Percentiles rank a stretch among this genome's conserved stretches.
phyloP scores from a whole-genome alignment of 2,888 invertebrate species.

The Ochropleura plecta region DNA sequence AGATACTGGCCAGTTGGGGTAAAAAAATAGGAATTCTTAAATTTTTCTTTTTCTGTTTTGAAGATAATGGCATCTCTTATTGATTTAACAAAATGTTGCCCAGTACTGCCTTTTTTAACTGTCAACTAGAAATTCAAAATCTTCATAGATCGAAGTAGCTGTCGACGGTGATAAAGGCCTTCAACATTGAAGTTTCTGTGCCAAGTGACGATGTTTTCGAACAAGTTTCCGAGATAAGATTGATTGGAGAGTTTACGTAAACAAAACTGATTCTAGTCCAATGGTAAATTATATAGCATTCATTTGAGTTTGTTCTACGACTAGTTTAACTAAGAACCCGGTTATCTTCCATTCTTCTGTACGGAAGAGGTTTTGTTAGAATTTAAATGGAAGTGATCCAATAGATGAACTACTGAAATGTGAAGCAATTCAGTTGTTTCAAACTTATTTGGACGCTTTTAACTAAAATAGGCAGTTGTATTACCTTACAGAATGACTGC shows the following conservation, averaged over 20 bases:
- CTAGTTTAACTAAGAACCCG: constrained; percentile 14
- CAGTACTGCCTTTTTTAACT: neutral
- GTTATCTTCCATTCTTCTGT: neutral
- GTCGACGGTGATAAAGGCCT: neutral
- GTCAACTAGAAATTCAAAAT: neutral
- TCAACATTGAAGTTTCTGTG: constrained; percentile 33
- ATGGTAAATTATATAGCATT: constrained; percentile 55
- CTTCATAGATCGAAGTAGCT: neutral
- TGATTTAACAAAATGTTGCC: no score
- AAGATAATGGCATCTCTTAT: neutral
- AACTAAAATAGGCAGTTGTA: neutral
- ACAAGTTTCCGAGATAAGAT: constrained; percentile 46
- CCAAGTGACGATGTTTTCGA: neutral
- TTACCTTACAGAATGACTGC: no score
- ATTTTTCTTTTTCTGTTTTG: no score
- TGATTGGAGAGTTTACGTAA: constrained; percentile 42
- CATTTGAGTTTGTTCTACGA: constrained; percentile 28
- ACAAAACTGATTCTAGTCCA: constrained; percentile 48
- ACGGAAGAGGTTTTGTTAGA: neutral
- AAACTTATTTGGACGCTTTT: constrained; percentile 7
- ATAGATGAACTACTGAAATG: neutral
- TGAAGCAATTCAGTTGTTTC: neutral
- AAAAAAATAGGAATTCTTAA: neutral
- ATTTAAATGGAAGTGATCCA: constrained; percentile 10
- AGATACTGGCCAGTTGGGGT: no score